These are phyloP conservation scores for Tinamus major DNA, from an alignment of 2,797 vertebrate species.

Conservation along the genomic window DNA sequence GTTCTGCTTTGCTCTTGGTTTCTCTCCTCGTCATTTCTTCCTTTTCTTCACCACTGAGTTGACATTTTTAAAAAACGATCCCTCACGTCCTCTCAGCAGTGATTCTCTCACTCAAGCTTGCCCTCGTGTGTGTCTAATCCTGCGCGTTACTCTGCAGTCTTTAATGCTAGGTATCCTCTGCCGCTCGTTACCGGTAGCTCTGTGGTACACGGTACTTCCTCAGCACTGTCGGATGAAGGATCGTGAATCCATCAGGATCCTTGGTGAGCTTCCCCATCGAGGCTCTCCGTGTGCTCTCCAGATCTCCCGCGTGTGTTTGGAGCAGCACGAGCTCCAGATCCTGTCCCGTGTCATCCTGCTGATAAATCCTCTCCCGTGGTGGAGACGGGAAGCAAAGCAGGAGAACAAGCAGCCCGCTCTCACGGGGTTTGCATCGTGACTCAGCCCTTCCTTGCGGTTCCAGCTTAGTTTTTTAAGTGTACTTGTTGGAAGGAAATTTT, in stretches of 20 bases:
- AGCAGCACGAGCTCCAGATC: neutral
- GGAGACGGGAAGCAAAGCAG: neutral
- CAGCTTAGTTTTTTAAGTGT: neutral
- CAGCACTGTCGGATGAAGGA: too few species aligned
- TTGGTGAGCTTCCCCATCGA: rapidly evolving
- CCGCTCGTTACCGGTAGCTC: neutral
- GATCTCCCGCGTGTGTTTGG: neutral
- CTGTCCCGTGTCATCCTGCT: neutral
- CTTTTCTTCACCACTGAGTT: neutral
- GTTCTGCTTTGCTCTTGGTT: too few species aligned
- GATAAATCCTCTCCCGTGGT: neutral
- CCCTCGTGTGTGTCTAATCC: neutral
- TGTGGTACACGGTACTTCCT: neutral
- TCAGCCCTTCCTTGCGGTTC: too few species aligned
- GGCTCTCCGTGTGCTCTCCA: rapidly evolving
- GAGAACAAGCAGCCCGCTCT: neutral
- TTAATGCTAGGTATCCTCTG: rapidly evolving
- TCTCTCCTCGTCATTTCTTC: neutral
- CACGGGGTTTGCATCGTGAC: neutral
- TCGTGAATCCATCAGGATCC: rapidly evolving
- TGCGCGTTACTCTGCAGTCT: rapidly evolving
- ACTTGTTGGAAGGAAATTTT: too few species aligned
- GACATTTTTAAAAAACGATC: neutral
- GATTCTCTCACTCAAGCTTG: too few species aligned
- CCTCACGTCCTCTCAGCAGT: neutral